Conservation (phyloP, 2,888 invertebrate genomes). For the Leptinotarsa tumamoca region DNA sequence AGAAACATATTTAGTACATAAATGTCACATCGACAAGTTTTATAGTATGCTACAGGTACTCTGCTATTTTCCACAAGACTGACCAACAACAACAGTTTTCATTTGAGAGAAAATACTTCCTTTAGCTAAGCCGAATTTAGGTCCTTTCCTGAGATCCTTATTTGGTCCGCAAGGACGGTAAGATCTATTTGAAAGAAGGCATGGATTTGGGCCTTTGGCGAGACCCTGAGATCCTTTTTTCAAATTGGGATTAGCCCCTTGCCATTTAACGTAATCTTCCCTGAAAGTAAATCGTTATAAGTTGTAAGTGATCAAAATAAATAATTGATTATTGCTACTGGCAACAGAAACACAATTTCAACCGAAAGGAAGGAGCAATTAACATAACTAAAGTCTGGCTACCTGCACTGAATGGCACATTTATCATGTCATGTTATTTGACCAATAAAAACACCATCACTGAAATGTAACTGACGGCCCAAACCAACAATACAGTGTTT, state of each 20-base stretch:
- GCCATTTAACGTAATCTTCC: constrained; percentile 86
- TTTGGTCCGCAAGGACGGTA: constrained; percentile 76
- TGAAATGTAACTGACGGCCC: no score
- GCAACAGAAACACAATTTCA: no score
- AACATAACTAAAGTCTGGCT: no score
- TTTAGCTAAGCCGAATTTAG: constrained; percentile 78
- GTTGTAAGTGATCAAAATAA: neutral
- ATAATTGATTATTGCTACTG: neutral
- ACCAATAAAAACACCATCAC: no score
- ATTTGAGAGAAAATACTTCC: constrained; percentile 83
- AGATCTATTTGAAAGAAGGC: constrained; percentile 58
- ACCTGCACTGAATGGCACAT: no score
- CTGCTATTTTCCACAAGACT: constrained; percentile 69
- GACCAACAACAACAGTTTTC: constrained; percentile 66
- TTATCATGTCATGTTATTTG: no score
- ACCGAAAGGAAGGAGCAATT: no score
- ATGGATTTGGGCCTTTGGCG: constrained; percentile 70
- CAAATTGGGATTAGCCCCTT: constrained; percentile 79
- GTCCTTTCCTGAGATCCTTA: constrained; percentile 77
- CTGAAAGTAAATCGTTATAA: constrained; percentile 64
- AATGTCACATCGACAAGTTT: constrained; percentile 21
- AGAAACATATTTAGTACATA: neutral
- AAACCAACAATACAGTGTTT: no score
- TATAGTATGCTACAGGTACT: constrained; percentile 56
- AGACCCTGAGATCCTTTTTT: constrained; percentile 68